Conservation (phyloP, 2,888 invertebrate species). For the Pammene fasciana region DNA sequence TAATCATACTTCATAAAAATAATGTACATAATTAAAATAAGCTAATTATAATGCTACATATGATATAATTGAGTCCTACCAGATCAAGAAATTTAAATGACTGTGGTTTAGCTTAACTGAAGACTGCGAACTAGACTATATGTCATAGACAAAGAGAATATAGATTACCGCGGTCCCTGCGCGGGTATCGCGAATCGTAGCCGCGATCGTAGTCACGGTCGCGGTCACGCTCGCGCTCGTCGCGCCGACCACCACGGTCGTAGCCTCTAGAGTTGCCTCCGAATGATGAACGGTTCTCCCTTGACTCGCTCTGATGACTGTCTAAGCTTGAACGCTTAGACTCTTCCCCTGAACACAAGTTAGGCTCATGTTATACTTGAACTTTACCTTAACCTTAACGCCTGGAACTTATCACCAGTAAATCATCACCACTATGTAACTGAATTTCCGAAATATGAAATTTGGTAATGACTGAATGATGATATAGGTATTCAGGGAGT, state of each 20-base stretch:
- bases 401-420: background rate
- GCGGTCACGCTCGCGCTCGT: slow-evolving; percentile 81
- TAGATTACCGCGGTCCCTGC: slow-evolving; percentile 75
- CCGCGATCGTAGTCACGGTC: slow-evolving; percentile 84
- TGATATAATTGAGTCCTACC: no score
- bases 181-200: slow-evolving; percentile 81
- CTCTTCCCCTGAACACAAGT: slow-evolving; percentile 71
- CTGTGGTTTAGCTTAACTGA: background rate
- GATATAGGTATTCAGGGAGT: slow-evolving; percentile 10
- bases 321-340: slow-evolving; percentile 81
- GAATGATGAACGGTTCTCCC: slow-evolving; percentile 75
- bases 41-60: background rate
- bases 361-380: slow-evolving; percentile 44
- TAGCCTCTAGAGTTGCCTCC: slow-evolving; percentile 75
- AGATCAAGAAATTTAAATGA: no score
- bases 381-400: slow-evolving; percentile 40
- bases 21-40: background rate
- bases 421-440: background rate
- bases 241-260: slow-evolving; percentile 82
- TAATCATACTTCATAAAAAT: background rate
- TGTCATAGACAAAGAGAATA: slow-evolving; percentile 10
- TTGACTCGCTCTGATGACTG: slow-evolving; percentile 72
- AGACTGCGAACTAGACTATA: background rate
- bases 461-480: slow-evolving; percentile 14
- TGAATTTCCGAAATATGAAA: background rate